These are phyloP conservation scores for Asarcornis scutulata DNA, from an alignment of 2,113 vertebrate genomes.

Conservation along the genomic window DNA sequence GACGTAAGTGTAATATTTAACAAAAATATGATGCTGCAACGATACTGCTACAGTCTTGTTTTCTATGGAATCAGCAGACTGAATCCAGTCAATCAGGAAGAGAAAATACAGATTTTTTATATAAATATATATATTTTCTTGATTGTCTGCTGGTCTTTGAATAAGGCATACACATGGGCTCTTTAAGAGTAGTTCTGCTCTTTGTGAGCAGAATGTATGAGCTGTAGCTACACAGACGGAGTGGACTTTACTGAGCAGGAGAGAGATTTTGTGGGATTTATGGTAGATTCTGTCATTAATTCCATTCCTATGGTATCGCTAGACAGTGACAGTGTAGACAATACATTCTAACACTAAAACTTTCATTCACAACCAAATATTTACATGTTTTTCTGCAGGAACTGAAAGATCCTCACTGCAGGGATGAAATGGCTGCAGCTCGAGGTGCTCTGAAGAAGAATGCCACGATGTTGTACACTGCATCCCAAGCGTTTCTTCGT, in stretches of 20 bases:
- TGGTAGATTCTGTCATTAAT: not conserved
- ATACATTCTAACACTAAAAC: accelerated
- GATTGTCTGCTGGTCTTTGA: not conserved
- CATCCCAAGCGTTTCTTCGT: slow-evolving; percentile 95
- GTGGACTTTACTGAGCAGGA: not conserved
- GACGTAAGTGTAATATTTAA: not conserved
- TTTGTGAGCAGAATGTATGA: not conserved
- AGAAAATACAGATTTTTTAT: not conserved
- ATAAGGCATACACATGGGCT: too few species aligned
- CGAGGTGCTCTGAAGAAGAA: slow-evolving; percentile 98
- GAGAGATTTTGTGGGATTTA: not conserved
- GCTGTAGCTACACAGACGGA: not conserved
- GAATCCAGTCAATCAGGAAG: not conserved
- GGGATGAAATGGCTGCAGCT: slow-evolving; percentile 97
- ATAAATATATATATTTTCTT: not conserved
- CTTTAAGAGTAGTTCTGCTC: not conserved
- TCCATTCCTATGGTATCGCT: not conserved
- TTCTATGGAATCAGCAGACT: not conserved
- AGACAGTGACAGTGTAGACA: accelerated
- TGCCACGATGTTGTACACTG: slow-evolving; percentile 97
- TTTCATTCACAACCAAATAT: accelerated
- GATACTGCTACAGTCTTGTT: accelerated
- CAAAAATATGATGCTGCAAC: not conserved
- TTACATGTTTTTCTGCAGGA: slow-evolving; percentile 73
- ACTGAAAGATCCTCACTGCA: slow-evolving; percentile 95